These are phyloP conservation scores for Darevskia nairensis DNA, from an alignment of 2,797 vertebrate genomes.

Conservation along the genomic window DNA sequence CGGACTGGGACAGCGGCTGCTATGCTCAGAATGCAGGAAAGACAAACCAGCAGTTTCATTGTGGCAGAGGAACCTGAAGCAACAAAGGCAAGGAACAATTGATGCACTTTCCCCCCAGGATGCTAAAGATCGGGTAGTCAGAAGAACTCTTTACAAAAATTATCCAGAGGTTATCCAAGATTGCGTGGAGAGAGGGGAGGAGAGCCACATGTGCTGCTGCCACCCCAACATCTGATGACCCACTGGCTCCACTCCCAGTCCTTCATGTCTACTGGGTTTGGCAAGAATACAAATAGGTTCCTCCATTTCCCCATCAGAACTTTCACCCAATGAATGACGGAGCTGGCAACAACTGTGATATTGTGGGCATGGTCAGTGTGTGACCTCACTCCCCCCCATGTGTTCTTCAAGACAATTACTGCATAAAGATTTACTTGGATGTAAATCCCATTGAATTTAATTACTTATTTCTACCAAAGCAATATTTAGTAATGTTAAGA, in stretches of 20 bases:
- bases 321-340: not conserved
- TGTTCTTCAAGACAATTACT: not conserved
- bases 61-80: conserved; percentile 3
- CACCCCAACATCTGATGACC: too few species aligned
- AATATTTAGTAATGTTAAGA: not conserved
- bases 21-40: conserved; percentile 22
- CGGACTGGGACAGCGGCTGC: not conserved
- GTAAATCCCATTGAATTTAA: not conserved
- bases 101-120: not conserved
- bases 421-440: not conserved
- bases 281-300: not conserved
- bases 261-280: not conserved
- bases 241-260: not conserved
- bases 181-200: not conserved
- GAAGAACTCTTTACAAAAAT: not conserved
- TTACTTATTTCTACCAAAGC: not conserved
- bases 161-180: not conserved
- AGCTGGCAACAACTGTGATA: not conserved
- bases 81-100: not conserved
- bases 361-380: not conserved
- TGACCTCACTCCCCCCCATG: not conserved
- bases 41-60: conserved; percentile 26
- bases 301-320: not conserved
- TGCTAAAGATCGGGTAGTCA: not conserved
- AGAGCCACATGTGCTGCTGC: too few species aligned